Conservation (phyloP, 2,888 invertebrate species). For the Stenoptilia bipunctidactyla region DNA sequence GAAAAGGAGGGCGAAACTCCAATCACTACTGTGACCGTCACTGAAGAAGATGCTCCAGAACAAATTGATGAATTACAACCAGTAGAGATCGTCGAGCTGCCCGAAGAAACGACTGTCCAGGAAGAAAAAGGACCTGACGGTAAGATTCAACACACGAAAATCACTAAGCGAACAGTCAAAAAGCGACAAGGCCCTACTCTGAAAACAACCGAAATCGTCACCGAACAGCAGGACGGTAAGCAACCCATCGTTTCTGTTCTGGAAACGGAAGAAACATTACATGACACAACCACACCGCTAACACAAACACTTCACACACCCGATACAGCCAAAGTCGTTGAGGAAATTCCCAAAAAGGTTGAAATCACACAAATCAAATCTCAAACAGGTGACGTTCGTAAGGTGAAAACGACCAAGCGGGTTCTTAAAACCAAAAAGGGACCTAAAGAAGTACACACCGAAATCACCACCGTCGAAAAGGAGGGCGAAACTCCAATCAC, state of each 20-base stretch:
- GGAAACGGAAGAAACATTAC: conserved; percentile 31
- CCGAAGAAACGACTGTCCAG: conserved; percentile 22
- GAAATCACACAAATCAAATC: conserved; percentile 14
- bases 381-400: conserved; percentile 13
- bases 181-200: conserved; percentile 27
- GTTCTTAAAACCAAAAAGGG: not conserved
- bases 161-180: conserved; percentile 39
- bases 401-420: not conserved
- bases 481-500: not conserved
- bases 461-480: not conserved
- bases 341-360: conserved; percentile 17
- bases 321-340: not conserved
- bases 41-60: conserved; percentile 23
- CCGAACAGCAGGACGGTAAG: conserved; percentile 50
- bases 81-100: conserved; percentile 25
- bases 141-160: conserved; percentile 16
- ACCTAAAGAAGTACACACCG: not conserved
- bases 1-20: conserved; percentile 40
- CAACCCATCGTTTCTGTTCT: conserved; percentile 42
- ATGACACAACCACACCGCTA: not conserved
- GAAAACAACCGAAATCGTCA: conserved; percentile 30
- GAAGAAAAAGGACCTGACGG: conserved; percentile 13
- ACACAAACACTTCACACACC: not conserved
- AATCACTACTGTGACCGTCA: conserved; percentile 24
- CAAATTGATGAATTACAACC: conserved; percentile 20